Evolutionary conservation across 2,797 vertebrate genomes (phyloP), one percentile per base, ranked within the genome.

Genomic region (Hyperoplus immaculatus): DNA sequence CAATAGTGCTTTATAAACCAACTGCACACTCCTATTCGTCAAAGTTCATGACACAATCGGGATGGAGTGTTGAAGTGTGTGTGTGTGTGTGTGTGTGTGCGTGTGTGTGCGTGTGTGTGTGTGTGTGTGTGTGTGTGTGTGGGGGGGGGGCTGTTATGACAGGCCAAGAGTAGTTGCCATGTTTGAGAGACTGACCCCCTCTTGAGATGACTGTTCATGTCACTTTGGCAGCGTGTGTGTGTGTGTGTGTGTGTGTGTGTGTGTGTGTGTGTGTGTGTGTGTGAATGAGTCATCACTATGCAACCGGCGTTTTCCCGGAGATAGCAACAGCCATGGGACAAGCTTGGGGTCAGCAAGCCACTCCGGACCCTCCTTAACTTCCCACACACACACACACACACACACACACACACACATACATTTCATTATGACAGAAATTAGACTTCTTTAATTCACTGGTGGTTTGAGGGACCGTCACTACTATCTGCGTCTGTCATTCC

Each of bases 151-250:
- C 29, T 29, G 29, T 29, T 29, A 29, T 95, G 96, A 95, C 94
- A 95, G 93, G 85, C 88, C 56, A 87, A 88, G 94, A 93, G 88
- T 89, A 93, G 88, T 89, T 90, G 89, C 92, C 92, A 59, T 72
- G 78, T 84, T 82, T 78, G 80, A 89, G 83, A 87, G 83, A 87
- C 92, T 80, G 85, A 88, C 87, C 54, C 90, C 81, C 95, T 96
- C 96, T 9, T 4, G 95, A 95, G 95, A 94, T 82, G 89, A 85
- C 86, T 92, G 3, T 90, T 88, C 91, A 94, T 97, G 96, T 97
- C 96, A 97, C 94, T 95, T 93, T 91, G 92, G 91, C 92, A 84
- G 90, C 92, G 94, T 92, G 90, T 83, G 84, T 87, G 90, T 94
- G 29, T 29, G 29, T 29, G 29, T 29, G 29, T 29, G 29, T 29